Base-by-base conservation (phyloP, 2,113 vertebrate species). In the Hippoglossus stenolepis region DNA sequence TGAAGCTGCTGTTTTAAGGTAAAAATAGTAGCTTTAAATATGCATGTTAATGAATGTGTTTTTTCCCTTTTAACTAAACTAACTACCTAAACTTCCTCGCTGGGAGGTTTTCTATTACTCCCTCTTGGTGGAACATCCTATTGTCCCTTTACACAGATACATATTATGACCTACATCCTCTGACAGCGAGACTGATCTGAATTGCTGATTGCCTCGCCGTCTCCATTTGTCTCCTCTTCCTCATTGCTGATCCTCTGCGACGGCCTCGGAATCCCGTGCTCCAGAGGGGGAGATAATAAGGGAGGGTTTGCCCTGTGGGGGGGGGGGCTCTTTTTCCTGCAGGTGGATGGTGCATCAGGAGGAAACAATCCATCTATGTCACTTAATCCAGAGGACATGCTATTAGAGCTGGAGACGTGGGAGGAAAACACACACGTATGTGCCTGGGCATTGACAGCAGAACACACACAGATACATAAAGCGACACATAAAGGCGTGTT, bases 361-460 rank as follows among this genome's bases (percentile, higher is more conserved):
- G 40, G 77, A 85, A 70, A 76, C 78, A 40, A 82, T 85, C 78
- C 88, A 93, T 93, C 90, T 90, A 91, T 91, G 90, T 90, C 87
- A 93, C 87, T 89, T 91, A 90, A 91, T 90, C 82, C 82, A 82
- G 74, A 47, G 54, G 85, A 91, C 86, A 87, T 70, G 68, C 75
- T 75, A 87, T 91, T 86, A 87, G 81, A 73, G 71, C 4, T 0
- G 45, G 24, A 31, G 67, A 69, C 23, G 58, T 49, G 59, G 56
- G 21, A 63, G 68, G 62, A 40, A 85, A 77, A 75, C 77, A 80
- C 78, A 87, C 77, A 38, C 20, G n/a, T 26, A 64, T 5, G 24
- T 65, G 26, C 21, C 49, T 45, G 17, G 26, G 20, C 51, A n/a
- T 54, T 8, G 57, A 54, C 18, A 20, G 12, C 51, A 54, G 51